These are phyloP conservation scores for Heliconius erato DNA, from an alignment of 2,888 invertebrate genomes.

Conservation along the genomic window DNA sequence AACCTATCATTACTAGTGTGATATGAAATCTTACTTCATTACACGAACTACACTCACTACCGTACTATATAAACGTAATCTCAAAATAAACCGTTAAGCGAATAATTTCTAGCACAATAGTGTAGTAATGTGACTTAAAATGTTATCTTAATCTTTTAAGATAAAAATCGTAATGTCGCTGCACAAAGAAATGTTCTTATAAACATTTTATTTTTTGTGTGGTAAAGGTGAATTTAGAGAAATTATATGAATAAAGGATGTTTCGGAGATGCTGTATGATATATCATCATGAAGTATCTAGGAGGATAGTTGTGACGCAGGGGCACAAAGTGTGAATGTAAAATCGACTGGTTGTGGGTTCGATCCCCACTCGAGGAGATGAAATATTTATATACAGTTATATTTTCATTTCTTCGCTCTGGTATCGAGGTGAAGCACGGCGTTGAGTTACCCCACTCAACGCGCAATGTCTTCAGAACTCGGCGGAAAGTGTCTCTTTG, in stretches of 20 bases:
- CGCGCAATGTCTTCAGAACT: too few relatives aligned
- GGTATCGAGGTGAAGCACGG: too few relatives aligned
- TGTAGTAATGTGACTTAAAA: constrained; percentile 24
- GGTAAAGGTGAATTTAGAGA: not conserved
- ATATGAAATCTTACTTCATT: constrained; percentile 27
- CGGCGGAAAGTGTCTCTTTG: too few relatives aligned
- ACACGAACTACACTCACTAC: constrained; percentile 23
- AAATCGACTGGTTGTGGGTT: too few relatives aligned
- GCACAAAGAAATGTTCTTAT: constrained; percentile 56
- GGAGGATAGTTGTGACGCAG: not conserved
- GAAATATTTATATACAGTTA: too few relatives aligned
- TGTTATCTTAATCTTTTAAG: constrained; percentile 42
- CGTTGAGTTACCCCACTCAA: too few relatives aligned
- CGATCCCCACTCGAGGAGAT: too few relatives aligned
- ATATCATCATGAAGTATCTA: not conserved
- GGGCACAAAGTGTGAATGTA: too few relatives aligned
- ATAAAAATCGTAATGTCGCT: constrained; percentile 42
- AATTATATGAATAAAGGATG: not conserved
- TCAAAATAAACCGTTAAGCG: constrained; percentile 20
- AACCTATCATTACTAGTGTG: not conserved
- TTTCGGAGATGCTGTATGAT: not conserved
- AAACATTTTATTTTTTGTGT: constrained; percentile 6
- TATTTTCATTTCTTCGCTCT: too few relatives aligned
- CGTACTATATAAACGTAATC: constrained; percentile 19
- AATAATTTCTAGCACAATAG: constrained; percentile 33